These are phyloP conservation scores for Scomberomorus guttatus DNA, from an alignment of 2,797 vertebrate genomes.

Conservation along the genomic window DNA sequence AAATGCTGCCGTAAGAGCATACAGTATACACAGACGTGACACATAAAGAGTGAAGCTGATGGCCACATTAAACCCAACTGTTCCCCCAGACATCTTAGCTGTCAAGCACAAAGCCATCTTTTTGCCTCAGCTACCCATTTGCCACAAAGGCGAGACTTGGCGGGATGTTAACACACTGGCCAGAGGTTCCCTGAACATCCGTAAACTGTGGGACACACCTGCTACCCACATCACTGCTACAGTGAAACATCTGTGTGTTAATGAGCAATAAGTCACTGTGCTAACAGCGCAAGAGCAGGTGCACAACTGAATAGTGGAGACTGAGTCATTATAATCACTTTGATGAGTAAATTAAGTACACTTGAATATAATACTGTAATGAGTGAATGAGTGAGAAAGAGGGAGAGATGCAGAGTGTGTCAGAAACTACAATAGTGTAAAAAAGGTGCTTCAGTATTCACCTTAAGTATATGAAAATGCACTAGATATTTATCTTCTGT, in stretches of 20 bases:
- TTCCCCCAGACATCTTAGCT: slow-evolving; percentile 3
- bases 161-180: slow-evolving; percentile 22
- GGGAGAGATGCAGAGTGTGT: not conserved
- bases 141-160: slow-evolving; percentile 29
- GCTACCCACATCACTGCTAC: slow-evolving; percentile 46
- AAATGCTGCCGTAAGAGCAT: slow-evolving; percentile 26
- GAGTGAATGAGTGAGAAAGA: not conserved
- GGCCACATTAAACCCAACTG: slow-evolving; percentile 7
- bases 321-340: slow-evolving; percentile 17
- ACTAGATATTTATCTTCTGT: not conserved
- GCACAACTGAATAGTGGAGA: slow-evolving; percentile 29
- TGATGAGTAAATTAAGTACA: slow-evolving; percentile 17
- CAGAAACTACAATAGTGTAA: not conserved
- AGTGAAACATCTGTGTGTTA: slow-evolving; percentile 43
- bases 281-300: slow-evolving; percentile 47
- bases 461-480: not conserved
- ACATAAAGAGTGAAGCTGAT: slow-evolving; percentile 22
- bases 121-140: slow-evolving; percentile 21
- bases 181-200: slow-evolving; percentile 35
- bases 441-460: not conserved
- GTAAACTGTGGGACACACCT: slow-evolving; percentile 60
- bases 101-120: slow-evolving; percentile 24
- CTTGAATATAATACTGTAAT: not conserved
- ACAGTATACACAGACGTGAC: slow-evolving; percentile 2
- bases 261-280: slow-evolving; percentile 51